These are phyloP conservation scores for Patella vulgata DNA, from an alignment of 1,140 invertebrate genomes.

Conservation along the genomic window DNA sequence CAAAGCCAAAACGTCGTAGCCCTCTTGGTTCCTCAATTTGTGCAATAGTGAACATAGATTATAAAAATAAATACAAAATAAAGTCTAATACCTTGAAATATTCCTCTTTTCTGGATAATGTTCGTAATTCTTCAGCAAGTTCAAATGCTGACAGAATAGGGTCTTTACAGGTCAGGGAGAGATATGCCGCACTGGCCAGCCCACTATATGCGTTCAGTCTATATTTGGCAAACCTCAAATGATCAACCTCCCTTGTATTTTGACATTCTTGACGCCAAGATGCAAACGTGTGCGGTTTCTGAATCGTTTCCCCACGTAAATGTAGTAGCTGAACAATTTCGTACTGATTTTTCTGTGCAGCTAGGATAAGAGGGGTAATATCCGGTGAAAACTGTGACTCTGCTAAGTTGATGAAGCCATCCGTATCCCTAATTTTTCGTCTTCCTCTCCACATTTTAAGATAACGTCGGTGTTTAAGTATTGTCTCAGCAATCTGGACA, in stretches of 20 bases:
- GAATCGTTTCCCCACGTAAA: slow-evolving; percentile 58
- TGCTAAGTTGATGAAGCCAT: slow-evolving; percentile 49
- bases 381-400: slow-evolving; percentile 60
- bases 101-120: slow-evolving; percentile 63
- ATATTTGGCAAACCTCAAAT: slow-evolving; percentile 59
- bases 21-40: too few species aligned
- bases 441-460: slow-evolving; percentile 56
- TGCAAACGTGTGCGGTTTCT: slow-evolving; percentile 71
- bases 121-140: slow-evolving; percentile 70
- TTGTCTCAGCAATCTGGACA: slow-evolving; percentile 62
- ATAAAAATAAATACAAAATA: too few species aligned
- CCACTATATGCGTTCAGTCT: slow-evolving; percentile 64
- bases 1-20: too few species aligned
- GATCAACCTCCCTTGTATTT: slow-evolving; percentile 65
- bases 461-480: slow-evolving; percentile 63
- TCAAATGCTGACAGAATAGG: slow-evolving; percentile 75
- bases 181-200: slow-evolving; percentile 70
- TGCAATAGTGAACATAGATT: too few species aligned
- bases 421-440: slow-evolving; percentile 50
- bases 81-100: slow-evolving; percentile 71
- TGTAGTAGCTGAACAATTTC: slow-evolving; percentile 65
- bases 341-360: slow-evolving; percentile 64
- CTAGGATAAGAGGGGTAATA: slow-evolving; percentile 64
- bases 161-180: slow-evolving; percentile 74
- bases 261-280: slow-evolving; percentile 72